Evolutionary conservation across 2,113 vertebrate genomes (phyloP), one percentile per base, ranked within the genome.

Genomic region (Myocastor coypus): DNA sequence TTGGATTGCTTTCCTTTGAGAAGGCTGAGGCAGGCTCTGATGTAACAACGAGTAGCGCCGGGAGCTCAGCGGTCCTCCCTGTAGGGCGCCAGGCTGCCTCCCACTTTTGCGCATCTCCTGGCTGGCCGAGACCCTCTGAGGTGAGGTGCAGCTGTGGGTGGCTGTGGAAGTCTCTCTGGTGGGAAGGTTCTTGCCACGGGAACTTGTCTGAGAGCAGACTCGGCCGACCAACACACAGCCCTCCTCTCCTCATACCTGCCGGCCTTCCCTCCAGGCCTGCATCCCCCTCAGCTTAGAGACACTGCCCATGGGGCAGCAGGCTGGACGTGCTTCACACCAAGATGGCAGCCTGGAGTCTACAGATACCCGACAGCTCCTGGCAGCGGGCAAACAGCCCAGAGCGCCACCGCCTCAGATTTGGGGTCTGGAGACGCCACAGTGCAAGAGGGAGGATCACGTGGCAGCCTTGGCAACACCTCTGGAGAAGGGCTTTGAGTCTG

Each of bases 391-490:
- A 59, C 2, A 0, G 14, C 28, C 50, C 1, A 4, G 55, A 42
- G 24, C 20, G 3, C 0, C 13, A 4, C 30, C 7, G 4, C 5
- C 59, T 69, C 66, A 37, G 30, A 13, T 9, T 17, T 0, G 1
- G 73, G n/a, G 69, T 40, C 6, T 16, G 9, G 46, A 24, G 71
- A 50, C 7, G 20, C 50, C 4, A 0, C 0, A 32, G 24, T 0
- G 24, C 68, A 34, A 4, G 6, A 24, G 3, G 13, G 16, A 3
- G 11, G 0, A 0, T 32, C 10, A 0, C 0, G 0, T 4, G 0
- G 37, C 12, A 26, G 13, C 3, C 28, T 3, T 4, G 2, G 66
- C 13, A 0, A 30, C 42, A 9, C 14, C 61, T 13, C 64, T 66
- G n/a, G 52, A 69, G 24, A 11, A 2, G n/a, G 63, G 22, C 11